Percentiles rank a stretch among this genome's conserved stretches.
Conservation (phyloP, 2,888 invertebrate genomes). For the Rhingia campestris region DNA sequence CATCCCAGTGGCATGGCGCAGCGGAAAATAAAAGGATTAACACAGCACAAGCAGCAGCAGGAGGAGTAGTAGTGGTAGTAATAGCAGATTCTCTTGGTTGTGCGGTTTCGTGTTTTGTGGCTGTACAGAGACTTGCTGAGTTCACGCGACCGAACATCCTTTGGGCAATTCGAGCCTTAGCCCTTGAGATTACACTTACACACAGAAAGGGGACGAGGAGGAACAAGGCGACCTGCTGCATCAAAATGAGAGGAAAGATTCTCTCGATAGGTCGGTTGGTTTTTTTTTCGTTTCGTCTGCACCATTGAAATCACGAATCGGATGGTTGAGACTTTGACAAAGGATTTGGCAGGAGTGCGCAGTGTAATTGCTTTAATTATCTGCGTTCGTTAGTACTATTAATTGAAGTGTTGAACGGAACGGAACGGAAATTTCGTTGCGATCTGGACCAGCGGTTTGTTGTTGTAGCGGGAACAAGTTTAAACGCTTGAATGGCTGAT, state of each 20-base stretch:
- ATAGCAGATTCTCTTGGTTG: slow-evolving; percentile 22
- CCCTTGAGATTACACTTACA: neutral
- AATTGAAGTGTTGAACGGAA: neutral
- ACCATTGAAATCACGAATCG: slow-evolving; percentile 1
- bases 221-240: neutral
- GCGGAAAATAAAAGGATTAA: slow-evolving; percentile 39
- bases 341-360: neutral
- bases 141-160: slow-evolving; percentile 18
- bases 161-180: slow-evolving; percentile 1
- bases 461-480: too few relatives aligned
- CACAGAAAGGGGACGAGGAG: neutral
- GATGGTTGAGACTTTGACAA: slow-evolving; percentile 7
- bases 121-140: slow-evolving; percentile 5
- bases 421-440: neutral
- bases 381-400: neutral
- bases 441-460: too few relatives aligned
- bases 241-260: neutral
- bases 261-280: neutral
- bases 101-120: slow-evolving; percentile 25
- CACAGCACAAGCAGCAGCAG: neutral
- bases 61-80: too few relatives aligned
- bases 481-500: too few relatives aligned
- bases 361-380: slow-evolving; percentile 31
- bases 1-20: slow-evolving; percentile 9
- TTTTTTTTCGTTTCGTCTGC: neutral